These are phyloP conservation scores for Noctua fimbriata DNA, from an alignment of 2,888 invertebrate species.

Conservation along the genomic window DNA sequence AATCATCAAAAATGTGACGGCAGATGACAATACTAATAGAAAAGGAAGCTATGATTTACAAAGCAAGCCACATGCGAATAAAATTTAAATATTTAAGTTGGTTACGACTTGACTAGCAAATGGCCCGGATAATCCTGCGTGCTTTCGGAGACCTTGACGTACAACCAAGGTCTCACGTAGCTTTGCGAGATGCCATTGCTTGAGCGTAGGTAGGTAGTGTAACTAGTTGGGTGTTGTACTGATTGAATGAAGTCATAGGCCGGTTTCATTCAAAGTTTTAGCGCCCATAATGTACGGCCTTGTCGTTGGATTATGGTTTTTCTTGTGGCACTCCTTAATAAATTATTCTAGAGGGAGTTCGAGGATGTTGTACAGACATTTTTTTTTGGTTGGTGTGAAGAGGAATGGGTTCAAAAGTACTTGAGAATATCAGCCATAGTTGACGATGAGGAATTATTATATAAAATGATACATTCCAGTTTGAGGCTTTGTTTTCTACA, in stretches of 20 bases:
- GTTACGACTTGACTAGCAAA: constrained; percentile 77
- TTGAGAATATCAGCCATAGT: too few species aligned
- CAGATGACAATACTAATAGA: constrained; percentile 31
- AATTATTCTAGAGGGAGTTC: constrained; percentile 11
- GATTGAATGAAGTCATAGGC: constrained; percentile 70
- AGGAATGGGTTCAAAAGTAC: too few species aligned
- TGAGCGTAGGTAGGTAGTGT: constrained; percentile 62
- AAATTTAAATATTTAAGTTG: constrained; percentile 67
- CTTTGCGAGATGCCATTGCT: constrained; percentile 60
- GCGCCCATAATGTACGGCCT: constrained; percentile 47
- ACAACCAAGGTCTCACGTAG: constrained; percentile 81
- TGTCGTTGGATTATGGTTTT: constrained; percentile 36
- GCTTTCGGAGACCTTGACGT: constrained; percentile 82
- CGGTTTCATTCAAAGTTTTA: constrained; percentile 64
- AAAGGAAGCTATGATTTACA: constrained; percentile 64
- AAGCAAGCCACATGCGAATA: constrained; percentile 51
- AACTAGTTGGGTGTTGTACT: constrained; percentile 53
- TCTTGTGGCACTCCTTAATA: constrained; percentile 14
- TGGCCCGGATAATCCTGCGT: constrained; percentile 81
- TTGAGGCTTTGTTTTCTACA: neutral
- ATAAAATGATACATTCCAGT: neutral
- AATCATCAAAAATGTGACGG: constrained; percentile 15
- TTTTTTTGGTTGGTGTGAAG: neutral
- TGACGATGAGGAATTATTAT: neutral
- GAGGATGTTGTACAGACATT: neutral